phyloP scores from a whole-genome alignment of 2,797 vertebrate genomes.

The Schizopygopsis malacanthus region DNA sequence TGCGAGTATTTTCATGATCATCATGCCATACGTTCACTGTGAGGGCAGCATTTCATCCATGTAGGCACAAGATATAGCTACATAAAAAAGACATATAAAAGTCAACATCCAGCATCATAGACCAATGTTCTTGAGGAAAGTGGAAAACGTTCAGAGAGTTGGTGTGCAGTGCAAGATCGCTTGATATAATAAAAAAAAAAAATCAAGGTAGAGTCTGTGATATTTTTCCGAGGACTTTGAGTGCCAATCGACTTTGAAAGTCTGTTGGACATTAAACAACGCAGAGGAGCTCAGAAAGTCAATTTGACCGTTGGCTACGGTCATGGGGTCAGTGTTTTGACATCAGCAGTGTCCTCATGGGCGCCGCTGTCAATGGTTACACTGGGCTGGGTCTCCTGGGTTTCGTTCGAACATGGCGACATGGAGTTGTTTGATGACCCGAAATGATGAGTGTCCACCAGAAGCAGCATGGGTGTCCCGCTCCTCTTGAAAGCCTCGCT shows the following conservation, averaged over 20 bases:
- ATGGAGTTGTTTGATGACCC: slow-evolving; percentile 71
- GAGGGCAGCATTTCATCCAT: slow-evolving; percentile 80
- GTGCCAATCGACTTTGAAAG: slow-evolving; percentile 3
- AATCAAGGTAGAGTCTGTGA: slow-evolving; percentile 23
- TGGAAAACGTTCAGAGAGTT: slow-evolving; percentile 55
- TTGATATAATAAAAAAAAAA: slow-evolving; percentile 73
- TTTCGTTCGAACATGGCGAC: slow-evolving; percentile 75
- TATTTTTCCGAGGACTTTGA: slow-evolving; percentile 9
- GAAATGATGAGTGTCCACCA: slow-evolving; percentile 81
- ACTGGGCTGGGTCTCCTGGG: slow-evolving; percentile 81
- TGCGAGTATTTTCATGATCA: slow-evolving; percentile 62
- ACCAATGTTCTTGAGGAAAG: slow-evolving; percentile 57
- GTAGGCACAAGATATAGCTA: slow-evolving; percentile 84
- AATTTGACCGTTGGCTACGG: slow-evolving; percentile 28
- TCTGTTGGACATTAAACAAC: not conserved
- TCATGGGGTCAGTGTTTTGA: slow-evolving; percentile 76
- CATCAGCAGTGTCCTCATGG: slow-evolving; percentile 76
- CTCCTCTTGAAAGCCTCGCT: slow-evolving; percentile 78
- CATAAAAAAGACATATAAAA: slow-evolving; percentile 81
- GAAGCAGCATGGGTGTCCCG: slow-evolving; percentile 84
- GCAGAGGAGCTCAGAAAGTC: not conserved
- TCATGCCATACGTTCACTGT: slow-evolving; percentile 71
- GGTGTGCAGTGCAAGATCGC: slow-evolving; percentile 56
- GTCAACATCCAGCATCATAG: slow-evolving; percentile 86
- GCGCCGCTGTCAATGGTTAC: slow-evolving; percentile 74